Evolutionary conservation across 2,888 invertebrate species (phyloP), one percentile per base, ranked within the genome.

Genomic region (Sinhomidia bicolor): DNA sequence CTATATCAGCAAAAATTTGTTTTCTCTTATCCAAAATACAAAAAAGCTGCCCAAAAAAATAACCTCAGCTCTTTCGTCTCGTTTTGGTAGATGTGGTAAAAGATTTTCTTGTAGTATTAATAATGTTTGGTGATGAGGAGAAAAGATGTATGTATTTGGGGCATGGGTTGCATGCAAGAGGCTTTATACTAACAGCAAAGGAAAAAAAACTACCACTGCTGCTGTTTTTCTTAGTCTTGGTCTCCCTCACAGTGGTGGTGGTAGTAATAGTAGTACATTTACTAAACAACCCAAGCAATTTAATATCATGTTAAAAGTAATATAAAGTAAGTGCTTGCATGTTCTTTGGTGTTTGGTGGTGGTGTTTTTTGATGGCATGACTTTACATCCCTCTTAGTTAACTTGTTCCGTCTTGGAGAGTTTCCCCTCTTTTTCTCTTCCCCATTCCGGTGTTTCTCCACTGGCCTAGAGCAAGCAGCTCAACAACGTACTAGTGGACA

Each of bases 281-380:
- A n/a, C n/a, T n/a, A 88, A 62, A 78, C 84, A 88, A 65, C 65
- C 78, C 78, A 78, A 83, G 83, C 79, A 88, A 84, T 84, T 84
- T 84, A 83, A 88, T 88, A 83, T 84, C 71, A 76, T 88, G 82
- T 76, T 88, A 71, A 76, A 76, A 87, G 81, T 76, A 87, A 74
- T 87, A 62, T 74, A 86, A 65, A 51, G 51, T 32, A 82, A 74
- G 85, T 85, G 87, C 62, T 36, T 57, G 29, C 80, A 60, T 76
- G 87, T 51, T 87, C 54, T 44, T 81, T 87, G 79, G 78, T 74
- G 76, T 83, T 78, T 81, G 62, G 74, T 71, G 81, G 86, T 80
- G 74, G 17, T 85, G 76, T 87, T 80, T 87, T 80, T 82, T 88
- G 78, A 83, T 84, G 78, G 29, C 14, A 79, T 87, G 86, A 82